Conservation (phyloP, 2,888 invertebrate genomes). For the Zygaena filipendulae region DNA sequence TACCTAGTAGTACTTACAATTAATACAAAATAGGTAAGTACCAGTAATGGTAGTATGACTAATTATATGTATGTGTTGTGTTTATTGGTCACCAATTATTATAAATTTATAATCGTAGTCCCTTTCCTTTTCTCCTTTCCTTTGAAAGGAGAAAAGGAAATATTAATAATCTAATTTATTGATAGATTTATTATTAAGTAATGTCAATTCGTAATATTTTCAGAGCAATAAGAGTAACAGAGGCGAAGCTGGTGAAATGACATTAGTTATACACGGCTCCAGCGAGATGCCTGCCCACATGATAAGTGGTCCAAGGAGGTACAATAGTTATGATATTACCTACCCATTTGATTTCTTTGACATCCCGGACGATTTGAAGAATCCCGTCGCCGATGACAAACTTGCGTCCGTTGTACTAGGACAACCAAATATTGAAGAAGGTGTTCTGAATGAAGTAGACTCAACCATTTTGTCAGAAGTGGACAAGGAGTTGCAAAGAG, state of each 20-base stretch:
- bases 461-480: constrained; percentile 31
- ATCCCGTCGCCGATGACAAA: constrained; percentile 20
- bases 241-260: constrained; percentile 69
- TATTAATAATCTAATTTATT: no score
- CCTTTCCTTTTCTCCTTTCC: no score
- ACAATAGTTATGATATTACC: constrained; percentile 63
- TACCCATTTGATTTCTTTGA: constrained; percentile 21
- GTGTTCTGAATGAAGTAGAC: constrained; percentile 23
- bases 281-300: constrained; percentile 72
- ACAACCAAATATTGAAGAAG: constrained; percentile 22
- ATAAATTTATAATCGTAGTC: no score
- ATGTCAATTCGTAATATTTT: constrained; percentile 11
- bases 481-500: constrained; percentile 41
- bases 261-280: constrained; percentile 80
- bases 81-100: no score
- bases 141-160: no score
- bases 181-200: no score
- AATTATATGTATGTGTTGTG: no score
- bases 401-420: constrained; percentile 26
- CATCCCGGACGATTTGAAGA: constrained; percentile 23
- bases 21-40: no score
- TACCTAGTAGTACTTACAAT: no score
- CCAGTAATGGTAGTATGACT: no score
- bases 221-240: constrained; percentile 52
- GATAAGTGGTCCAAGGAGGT: constrained; percentile 60